These are phyloP conservation scores for Eunapius fragilis DNA, from an alignment of 37 sponge, comb jelly and placozoan species.

Conservation along the genomic window DNA sequence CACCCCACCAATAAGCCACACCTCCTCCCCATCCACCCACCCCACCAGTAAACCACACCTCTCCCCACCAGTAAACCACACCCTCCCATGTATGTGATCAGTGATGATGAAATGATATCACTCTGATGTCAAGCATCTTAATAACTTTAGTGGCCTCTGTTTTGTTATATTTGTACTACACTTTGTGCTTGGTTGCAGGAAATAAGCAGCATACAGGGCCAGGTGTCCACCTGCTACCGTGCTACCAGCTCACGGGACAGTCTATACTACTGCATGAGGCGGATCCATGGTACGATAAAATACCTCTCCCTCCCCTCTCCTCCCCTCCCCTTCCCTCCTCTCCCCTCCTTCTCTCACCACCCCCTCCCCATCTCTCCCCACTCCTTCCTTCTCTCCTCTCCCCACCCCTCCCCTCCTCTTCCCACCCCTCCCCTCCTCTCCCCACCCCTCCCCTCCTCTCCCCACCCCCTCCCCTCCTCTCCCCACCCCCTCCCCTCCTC, in stretches of 20 bases:
- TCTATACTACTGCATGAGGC: slow-evolving; percentile 29
- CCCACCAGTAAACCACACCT: neutral
- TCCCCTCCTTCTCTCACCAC: neutral
- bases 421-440: slow-evolving; percentile 2
- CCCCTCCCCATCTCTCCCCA: neutral
- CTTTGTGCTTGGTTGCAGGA: slow-evolving; percentile 17
- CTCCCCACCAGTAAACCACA: too few relatives aligned
- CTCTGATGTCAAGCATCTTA: neutral
- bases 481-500: too few relatives aligned
- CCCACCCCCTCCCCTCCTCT: too few relatives aligned
- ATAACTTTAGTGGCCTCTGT: neutral
- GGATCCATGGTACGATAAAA: neutral
- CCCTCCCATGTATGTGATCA: too few relatives aligned
- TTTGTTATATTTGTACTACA: neutral
- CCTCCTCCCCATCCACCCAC: too few relatives aligned
- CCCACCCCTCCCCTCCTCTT: slow-evolving; percentile 17
- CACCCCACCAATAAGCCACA: too few relatives aligned
- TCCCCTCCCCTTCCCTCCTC: neutral
- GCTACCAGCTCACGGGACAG: slow-evolving; percentile 55
- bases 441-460: neutral
- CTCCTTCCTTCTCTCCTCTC: slow-evolving; percentile 7
- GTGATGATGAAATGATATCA: neutral
- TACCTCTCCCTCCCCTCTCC: neutral
- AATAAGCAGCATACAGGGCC: slow-evolving; percentile 60
- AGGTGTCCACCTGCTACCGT: slow-evolving; percentile 73